Base-by-base conservation (phyloP, 2,888 invertebrate genomes). In the Andrena flavipes region DNA sequence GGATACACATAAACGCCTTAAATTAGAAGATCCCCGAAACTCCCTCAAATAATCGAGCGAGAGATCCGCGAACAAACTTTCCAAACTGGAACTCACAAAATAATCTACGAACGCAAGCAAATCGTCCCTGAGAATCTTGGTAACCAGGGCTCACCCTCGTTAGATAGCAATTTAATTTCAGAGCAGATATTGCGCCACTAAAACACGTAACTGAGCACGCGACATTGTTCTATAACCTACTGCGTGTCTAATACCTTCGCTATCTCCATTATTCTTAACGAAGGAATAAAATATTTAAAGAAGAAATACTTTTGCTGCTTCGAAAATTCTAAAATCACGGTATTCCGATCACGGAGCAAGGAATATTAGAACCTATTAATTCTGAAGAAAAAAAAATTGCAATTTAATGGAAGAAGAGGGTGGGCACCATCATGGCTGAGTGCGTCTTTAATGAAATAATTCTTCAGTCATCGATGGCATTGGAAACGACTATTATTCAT, bases 1-100 rank as follows among this genome's bases (percentile, higher is more conserved):
- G 13, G 13, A n/a, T 59, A 16, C 59, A 42, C 29, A 13, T 30
- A 26, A 48, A n/a, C 20, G 56, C 4, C 33, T 35, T 51, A 29
- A 75, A 65, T 75, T 65, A 49, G 49, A 59, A 51, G 23, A 75
- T 67, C 23, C 23, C 63, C 29, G 35, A 75, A 75, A 49, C 29
- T 16, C 10, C 49, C 35, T 60, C 29, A 29, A 77, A 65, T 51
- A 65, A 62, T 67, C 76, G 64, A 29, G 63, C 64, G 6, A 23
- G 42, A 30, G 20, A 59, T 65, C n/a, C n/a, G n/a, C n/a, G n/a
- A n/a, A 63, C 23, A 23, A 64, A 35, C 48, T 48, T 16, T 59
- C 16, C 33, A 4, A 65, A 59, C 20, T 77, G 3, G 16, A 51
- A n/a, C 49, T 67, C 56, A 8, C 42, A 42, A 64, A 63, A 74